Evolutionary conservation across 2,797 vertebrate species (phyloP).

Genomic region (Todus mexicanus): DNA sequence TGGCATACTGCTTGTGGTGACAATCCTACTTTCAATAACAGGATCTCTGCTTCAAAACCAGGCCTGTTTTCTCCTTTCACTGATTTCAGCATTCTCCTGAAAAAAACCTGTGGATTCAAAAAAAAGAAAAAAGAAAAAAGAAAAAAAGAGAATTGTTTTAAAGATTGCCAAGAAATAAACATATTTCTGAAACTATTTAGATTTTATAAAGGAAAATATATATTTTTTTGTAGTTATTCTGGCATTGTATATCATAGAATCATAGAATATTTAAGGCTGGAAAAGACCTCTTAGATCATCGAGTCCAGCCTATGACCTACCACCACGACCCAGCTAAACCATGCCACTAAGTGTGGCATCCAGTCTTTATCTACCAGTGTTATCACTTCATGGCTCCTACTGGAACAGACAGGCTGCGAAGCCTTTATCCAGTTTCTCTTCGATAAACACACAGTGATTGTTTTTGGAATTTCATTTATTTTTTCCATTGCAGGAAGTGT

Average conservation of each 20-base stretch:
- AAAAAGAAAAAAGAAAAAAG: not conserved
- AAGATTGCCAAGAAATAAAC: not conserved
- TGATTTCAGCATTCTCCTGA: not conserved
- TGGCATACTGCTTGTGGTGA: not conserved
- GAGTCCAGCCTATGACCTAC: too few relatives aligned
- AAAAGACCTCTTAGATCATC: too few relatives aligned
- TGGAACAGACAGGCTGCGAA: not conserved
- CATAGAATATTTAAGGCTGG: too few relatives aligned
- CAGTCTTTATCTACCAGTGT: too few relatives aligned
- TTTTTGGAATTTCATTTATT: not conserved
- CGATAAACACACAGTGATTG: not conserved
- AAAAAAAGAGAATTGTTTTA: not conserved
- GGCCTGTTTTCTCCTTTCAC: not conserved
- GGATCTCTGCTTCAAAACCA: not conserved
- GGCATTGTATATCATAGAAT: not conserved
- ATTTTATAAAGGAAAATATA: not conserved
- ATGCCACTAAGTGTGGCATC: too few relatives aligned
- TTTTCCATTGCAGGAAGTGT: not conserved
- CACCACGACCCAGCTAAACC: too few relatives aligned
- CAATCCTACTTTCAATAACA: not conserved
- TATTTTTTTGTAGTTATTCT: not conserved
- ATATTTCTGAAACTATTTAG: not conserved
- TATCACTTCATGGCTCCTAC: not conserved
- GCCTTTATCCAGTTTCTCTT: not conserved
- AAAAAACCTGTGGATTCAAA: not conserved